Evolutionary conservation across 2,113 vertebrate species (phyloP).

Genomic region (Sisor rabdophorus): DNA sequence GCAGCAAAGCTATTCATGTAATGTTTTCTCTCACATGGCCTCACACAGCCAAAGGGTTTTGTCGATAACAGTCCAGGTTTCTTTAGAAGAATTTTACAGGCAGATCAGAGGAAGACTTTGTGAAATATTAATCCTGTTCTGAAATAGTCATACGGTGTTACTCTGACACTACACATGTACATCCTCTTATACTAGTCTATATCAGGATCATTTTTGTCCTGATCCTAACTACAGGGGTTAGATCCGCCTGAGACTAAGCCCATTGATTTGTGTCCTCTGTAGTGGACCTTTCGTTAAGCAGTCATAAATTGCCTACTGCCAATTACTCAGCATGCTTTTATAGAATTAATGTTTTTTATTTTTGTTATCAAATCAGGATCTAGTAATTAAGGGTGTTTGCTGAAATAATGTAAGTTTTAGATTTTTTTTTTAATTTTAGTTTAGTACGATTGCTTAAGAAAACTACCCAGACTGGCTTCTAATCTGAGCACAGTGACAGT

Average conservation of each 20-base stretch:
- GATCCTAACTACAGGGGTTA: background rate
- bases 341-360: background rate
- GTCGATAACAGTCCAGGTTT: background rate
- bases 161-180: background rate
- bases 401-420: background rate
- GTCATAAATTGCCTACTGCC: background rate
- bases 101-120: background rate
- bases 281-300: background rate
- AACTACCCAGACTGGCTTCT: background rate
- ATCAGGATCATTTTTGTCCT: background rate
- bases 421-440: too few species aligned
- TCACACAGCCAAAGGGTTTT: background rate
- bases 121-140: background rate
- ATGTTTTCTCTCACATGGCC: background rate
- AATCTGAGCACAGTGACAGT: background rate
- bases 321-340: background rate
- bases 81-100: background rate
- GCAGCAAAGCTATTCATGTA: background rate
- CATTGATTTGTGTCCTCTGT: too few species aligned
- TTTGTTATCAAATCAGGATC: background rate
- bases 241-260: background rate
- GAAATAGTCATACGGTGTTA: background rate
- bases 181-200: background rate
- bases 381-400: background rate
- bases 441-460: background rate